These are phyloP conservation scores for Tromatobia lineatoria DNA, from an alignment of 2,888 invertebrate species.

Conservation along the genomic window DNA sequence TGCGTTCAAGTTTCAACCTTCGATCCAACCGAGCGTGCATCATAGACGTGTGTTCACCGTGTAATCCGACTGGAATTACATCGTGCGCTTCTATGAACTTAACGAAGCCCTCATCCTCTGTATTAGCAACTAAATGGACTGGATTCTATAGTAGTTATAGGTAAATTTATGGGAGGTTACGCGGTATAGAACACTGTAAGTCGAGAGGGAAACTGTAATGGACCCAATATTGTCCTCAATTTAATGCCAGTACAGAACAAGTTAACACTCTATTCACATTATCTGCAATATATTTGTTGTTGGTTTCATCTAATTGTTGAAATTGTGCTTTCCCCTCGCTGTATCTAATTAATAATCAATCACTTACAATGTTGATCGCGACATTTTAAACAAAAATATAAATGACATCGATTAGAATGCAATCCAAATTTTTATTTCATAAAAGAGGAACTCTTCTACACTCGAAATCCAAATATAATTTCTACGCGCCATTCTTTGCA, in stretches of 20 bases:
- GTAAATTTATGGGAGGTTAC: not conserved
- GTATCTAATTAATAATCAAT: not conserved
- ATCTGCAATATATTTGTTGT: not conserved
- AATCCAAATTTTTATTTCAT: no score
- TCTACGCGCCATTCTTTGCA: no score
- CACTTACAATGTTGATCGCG: no score
- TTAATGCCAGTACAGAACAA: not conserved
- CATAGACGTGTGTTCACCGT: not conserved
- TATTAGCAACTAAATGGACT: not conserved
- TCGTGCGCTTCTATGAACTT: slow-evolving; percentile 2
- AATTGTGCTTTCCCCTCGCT: not conserved
- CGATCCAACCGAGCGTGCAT: not conserved
- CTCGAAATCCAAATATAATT: no score
- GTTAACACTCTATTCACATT: not conserved
- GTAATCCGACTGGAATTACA: slow-evolving; percentile 7
- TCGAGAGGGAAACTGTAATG: not conserved
- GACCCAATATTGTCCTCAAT: not conserved
- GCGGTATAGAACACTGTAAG: not conserved
- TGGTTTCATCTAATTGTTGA: not conserved
- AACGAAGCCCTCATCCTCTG: not conserved
- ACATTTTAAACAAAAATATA: no score
- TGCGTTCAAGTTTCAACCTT: slow-evolving; percentile 8
- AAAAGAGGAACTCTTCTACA: no score
- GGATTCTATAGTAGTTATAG: not conserved
- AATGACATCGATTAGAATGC: no score